Percentiles rank a stretch among this genome's conserved stretches.
These are phyloP conservation scores for Hemichromis elongatus DNA, from an alignment of 2,113 vertebrate genomes.

Conservation along the genomic window DNA sequence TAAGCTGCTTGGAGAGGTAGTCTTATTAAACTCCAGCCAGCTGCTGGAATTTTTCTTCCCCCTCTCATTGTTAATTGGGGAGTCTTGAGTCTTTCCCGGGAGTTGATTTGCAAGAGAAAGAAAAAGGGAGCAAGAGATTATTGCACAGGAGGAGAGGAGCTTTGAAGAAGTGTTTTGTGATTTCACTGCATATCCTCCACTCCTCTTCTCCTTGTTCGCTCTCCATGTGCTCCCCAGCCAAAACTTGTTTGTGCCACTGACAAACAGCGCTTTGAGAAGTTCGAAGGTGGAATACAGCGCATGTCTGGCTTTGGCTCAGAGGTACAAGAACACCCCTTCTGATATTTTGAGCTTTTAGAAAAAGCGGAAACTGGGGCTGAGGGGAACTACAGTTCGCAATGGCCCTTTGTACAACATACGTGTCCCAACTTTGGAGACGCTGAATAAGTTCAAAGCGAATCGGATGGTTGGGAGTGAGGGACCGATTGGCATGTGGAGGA, in stretches of 20 bases:
- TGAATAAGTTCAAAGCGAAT: constrained; percentile 30
- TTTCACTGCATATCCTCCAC: constrained; percentile 53
- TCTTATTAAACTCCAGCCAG: constrained; percentile 75
- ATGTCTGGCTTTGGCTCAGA: constrained; percentile 58
- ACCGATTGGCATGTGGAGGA: constrained; percentile 47
- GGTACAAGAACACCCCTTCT: constrained; percentile 57
- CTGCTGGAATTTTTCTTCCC: constrained; percentile 69
- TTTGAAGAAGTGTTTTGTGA: constrained; percentile 75
- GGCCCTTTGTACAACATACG: constrained; percentile 43
- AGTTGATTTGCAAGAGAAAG: constrained; percentile 78
- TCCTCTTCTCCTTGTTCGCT: constrained; percentile 32
- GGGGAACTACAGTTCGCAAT: constrained; percentile 29
- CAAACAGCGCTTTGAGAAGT: constrained; percentile 56
- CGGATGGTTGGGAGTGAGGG: constrained; percentile 41
- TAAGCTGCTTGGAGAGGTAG: constrained; percentile 76
- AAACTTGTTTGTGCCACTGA: constrained; percentile 62
- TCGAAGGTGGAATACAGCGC: constrained; percentile 59
- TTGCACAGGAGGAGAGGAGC: constrained; percentile 70
- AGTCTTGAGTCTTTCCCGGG: constrained; percentile 66
- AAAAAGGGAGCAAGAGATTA: constrained; percentile 71
- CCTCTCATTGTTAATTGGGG: constrained; percentile 76
- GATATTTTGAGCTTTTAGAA: constrained; percentile 45
- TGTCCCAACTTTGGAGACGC: constrained; percentile 13
- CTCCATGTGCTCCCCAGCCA: constrained; percentile 48
- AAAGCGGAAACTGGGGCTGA: not conserved